A percentile compares a stretch with the other conserved stretches of the same genome.
phyloP scores from a whole-genome alignment of 1,140 invertebrate genomes.

The Gryllus bimaculatus region DNA sequence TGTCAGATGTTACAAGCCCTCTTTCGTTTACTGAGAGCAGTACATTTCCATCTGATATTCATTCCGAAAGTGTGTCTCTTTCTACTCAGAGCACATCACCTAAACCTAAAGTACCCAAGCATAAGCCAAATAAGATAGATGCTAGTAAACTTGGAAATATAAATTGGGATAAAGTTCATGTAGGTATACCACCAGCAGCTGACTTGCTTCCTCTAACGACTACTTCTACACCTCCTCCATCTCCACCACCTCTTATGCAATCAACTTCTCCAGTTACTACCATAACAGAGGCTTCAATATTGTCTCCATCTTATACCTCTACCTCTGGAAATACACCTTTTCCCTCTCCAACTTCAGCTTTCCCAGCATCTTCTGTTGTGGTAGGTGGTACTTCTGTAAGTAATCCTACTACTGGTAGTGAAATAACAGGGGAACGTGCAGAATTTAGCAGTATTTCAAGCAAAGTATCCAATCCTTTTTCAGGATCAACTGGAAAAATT shows the following conservation, averaged over 20 bases:
- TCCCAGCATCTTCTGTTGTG: no score
- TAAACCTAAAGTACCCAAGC: conserved; percentile 23
- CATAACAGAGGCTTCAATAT: no score
- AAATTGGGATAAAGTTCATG: conserved; percentile 23
- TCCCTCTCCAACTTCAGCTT: no score
- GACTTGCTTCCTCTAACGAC: conserved; percentile 12
- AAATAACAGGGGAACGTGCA: no score
- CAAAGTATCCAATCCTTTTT: neutral
- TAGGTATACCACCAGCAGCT: conserved; percentile 17
- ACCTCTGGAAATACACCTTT: no score
- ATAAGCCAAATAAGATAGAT: conserved; percentile 25
- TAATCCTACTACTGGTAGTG: no score
- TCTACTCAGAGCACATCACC: conserved; percentile 8
- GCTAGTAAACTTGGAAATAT: conserved; percentile 22
- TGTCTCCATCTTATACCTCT: no score
- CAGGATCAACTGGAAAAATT: neutral
- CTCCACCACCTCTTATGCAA: neutral
- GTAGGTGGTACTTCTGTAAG: no score
- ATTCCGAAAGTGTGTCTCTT: neutral
- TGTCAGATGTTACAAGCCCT: neutral
- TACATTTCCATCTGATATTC: neutral
- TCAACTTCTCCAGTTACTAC: no score
- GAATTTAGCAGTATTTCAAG: no score
- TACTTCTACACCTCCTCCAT: conserved; percentile 1
- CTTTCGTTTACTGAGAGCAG: neutral